These are phyloP conservation scores for Toxonevra muliebris DNA, from an alignment of 2,888 invertebrate genomes.

Conservation along the genomic window DNA sequence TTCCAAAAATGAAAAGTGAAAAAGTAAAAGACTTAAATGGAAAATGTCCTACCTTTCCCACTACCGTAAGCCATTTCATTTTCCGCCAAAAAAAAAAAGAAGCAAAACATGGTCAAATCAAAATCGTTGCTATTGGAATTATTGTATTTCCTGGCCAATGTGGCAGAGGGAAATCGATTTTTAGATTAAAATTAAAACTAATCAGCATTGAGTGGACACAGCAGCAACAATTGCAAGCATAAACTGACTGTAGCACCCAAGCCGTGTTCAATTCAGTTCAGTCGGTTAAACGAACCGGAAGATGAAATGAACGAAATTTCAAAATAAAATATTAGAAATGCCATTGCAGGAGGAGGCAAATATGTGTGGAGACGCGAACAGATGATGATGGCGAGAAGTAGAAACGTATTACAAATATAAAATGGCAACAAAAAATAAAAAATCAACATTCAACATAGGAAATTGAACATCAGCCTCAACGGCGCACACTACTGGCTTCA, in stretches of 20 bases:
- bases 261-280: not conserved
- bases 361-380: not conserved
- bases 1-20: too few species aligned
- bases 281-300: slow-evolving; percentile 29
- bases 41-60: too few species aligned
- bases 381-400: too few species aligned
- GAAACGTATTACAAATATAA: too few species aligned
- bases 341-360: slow-evolving; percentile 17
- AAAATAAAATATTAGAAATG: slow-evolving; percentile 25
- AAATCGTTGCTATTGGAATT: not conserved
- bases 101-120: not conserved
- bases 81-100: too few species aligned
- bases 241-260: not conserved
- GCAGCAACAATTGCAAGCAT: not conserved
- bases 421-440: too few species aligned
- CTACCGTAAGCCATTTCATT: too few species aligned
- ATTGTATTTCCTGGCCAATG: slow-evolving; percentile 22
- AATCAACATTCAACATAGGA: slow-evolving; percentile 19
- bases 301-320: slow-evolving; percentile 30
- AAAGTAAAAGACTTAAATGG: too few species aligned
- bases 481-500: slow-evolving; percentile 13
- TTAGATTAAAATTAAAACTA: slow-evolving; percentile 61
- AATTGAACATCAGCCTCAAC: slow-evolving; percentile 30
- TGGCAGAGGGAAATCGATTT: slow-evolving; percentile 54
- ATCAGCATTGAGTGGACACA: slow-evolving; percentile 54